Percentiles rank a stretch among this genome's conserved stretches.
phyloP scores from a whole-genome alignment of 2,888 invertebrate species.

The Drosophila limbata region DNA sequence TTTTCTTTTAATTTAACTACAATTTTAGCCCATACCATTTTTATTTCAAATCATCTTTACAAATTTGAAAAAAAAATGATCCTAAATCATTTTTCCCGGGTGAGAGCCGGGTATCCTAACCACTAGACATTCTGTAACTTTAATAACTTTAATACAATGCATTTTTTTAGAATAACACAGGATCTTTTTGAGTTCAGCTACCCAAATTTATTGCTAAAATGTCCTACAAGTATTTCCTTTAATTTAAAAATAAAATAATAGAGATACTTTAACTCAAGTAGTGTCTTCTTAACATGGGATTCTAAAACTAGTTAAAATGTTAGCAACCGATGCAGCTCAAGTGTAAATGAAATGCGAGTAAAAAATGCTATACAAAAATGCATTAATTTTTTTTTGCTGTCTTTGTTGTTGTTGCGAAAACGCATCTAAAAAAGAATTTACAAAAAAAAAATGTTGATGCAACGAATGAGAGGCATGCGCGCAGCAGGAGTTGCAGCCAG shows the following conservation, averaged over 20 bases:
- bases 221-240: not conserved
- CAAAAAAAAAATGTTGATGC: conserved; percentile 35
- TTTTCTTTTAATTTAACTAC: no score
- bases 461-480: conserved; percentile 54
- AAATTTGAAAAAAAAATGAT: not conserved
- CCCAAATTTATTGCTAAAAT: not conserved
- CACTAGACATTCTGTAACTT: no score
- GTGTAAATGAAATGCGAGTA: conserved; percentile 38
- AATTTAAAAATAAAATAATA: not conserved
- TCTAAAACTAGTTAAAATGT: not conserved
- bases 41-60: no score
- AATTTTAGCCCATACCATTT: no score
- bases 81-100: conserved; percentile 51
- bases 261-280: not conserved
- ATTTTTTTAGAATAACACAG: conserved; percentile 51
- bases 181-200: not conserved
- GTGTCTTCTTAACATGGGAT: no score
- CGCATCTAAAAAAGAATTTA: conserved; percentile 68
- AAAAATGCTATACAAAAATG: conserved; percentile 42
- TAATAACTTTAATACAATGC: no score
- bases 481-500: conserved; percentile 28
- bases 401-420: conserved; percentile 36
- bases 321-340: not conserved
- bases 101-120: conserved; percentile 76
- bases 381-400: conserved; percentile 31